Percentiles rank a stretch among this genome's conserved stretches.
These are phyloP conservation scores for Odocoileus hemionus DNA, from an alignment of 2,113 vertebrate genomes.

Conservation along the genomic window DNA sequence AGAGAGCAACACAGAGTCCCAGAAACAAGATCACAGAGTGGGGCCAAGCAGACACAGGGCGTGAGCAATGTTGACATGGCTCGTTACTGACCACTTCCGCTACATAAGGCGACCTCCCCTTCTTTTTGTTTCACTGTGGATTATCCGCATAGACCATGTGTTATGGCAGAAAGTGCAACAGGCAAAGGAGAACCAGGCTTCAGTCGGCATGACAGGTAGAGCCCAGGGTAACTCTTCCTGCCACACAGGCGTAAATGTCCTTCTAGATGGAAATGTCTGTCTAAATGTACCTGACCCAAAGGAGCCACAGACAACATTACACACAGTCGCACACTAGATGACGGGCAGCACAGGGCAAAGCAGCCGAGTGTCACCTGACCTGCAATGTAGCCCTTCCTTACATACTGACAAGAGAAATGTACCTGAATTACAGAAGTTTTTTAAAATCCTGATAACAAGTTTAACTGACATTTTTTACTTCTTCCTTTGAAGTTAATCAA, in stretches of 20 bases:
- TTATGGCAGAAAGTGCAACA: neutral
- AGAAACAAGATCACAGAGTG: neutral
- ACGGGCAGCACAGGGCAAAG: neutral
- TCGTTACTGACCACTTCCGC: neutral
- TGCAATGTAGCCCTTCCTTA: neutral
- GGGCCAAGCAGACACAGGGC: neutral
- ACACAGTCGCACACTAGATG: neutral
- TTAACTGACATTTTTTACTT: neutral
- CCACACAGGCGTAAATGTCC: no score
- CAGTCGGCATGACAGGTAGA: neutral
- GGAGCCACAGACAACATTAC: neutral
- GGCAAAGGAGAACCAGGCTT: neutral
- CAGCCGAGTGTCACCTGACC: neutral
- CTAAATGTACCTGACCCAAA: neutral
- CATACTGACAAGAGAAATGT: neutral
- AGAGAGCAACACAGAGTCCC: neutral
- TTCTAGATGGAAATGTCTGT: neutral
- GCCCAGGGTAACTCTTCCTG: neutral
- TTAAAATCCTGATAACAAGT: neutral
- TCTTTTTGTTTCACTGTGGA: neutral
- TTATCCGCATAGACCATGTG: rapidly evolving
- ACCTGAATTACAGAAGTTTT: neutral
- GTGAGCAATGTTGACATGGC: neutral
- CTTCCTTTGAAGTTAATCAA: neutral
- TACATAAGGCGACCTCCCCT: neutral